Conservation (phyloP, 2,797 vertebrate genomes). For the Onychomys leucogaster region DNA sequence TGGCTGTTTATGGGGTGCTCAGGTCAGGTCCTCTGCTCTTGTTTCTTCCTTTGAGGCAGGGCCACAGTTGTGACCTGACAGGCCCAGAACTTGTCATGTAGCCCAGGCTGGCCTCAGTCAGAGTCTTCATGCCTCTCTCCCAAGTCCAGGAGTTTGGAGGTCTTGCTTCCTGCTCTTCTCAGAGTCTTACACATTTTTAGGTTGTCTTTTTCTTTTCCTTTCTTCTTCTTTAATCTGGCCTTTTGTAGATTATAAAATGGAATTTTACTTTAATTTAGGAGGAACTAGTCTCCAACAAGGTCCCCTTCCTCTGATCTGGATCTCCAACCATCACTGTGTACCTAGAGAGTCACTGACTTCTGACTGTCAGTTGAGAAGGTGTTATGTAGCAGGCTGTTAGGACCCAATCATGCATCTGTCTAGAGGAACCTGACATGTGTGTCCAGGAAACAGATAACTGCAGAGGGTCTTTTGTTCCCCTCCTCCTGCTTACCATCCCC, state of each 20-base stretch:
- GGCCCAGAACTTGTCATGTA: neutral
- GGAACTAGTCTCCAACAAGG: neutral
- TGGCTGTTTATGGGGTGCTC: neutral
- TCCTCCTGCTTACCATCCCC: neutral
- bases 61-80: neutral
- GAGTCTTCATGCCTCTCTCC: neutral
- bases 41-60: neutral
- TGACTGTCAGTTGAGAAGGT: neutral
- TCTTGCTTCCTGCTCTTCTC: too few species aligned
- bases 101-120: neutral
- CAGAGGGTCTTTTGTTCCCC: neutral
- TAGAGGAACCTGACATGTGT: neutral
- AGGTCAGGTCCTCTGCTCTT: too few species aligned
- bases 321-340: neutral
- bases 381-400: neutral
- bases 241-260: neutral
- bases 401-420: neutral
- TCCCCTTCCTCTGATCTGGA: neutral
- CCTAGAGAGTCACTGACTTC: neutral
- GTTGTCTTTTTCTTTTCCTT: too few species aligned
- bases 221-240: neutral
- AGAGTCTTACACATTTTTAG: too few species aligned
- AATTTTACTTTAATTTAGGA: neutral
- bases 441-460: neutral
- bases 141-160: neutral